phyloP scores from a whole-genome alignment of 2,888 invertebrate species.

The Drosophila neonasuta region DNA sequence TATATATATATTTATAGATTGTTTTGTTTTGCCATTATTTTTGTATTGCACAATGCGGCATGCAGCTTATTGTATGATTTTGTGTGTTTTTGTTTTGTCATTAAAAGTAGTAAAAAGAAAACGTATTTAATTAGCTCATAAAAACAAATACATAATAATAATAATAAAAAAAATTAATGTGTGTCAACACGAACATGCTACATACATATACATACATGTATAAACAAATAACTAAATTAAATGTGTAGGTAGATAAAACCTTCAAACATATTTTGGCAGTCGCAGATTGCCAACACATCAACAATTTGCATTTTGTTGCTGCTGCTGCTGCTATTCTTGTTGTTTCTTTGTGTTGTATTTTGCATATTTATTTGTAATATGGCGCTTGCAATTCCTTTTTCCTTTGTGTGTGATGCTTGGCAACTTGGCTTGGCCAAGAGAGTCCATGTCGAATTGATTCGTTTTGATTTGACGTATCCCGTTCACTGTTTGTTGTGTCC shows the following conservation, averaged over 20 bases:
- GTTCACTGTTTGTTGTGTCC: background rate
- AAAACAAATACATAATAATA: constrained; percentile 28
- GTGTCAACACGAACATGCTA: constrained; percentile 13
- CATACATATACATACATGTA: constrained; percentile 8
- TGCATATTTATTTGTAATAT: constrained; percentile 39
- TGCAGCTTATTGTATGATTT: constrained; percentile 7
- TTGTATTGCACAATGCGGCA: constrained; percentile 48
- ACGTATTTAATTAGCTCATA: constrained; percentile 42
- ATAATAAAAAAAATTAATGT: constrained; percentile 42
- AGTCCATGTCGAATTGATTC: constrained; percentile 25
- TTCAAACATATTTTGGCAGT: constrained; percentile 65
- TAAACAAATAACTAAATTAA: constrained; percentile 42
- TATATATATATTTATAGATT: constrained; percentile 6
- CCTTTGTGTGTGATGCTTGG: constrained; percentile 49
- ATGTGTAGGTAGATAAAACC: constrained; percentile 25
- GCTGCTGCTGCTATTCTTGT: constrained; percentile 21
- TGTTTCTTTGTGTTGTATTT: constrained; percentile 39
- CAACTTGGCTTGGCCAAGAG: constrained; percentile 60
- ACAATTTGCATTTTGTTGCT: constrained; percentile 20
- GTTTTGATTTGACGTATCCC: background rate
- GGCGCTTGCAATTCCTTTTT: constrained; percentile 22
- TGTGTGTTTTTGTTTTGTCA: constrained; percentile 3
- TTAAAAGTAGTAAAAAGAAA: constrained; percentile 20
- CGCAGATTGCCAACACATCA: constrained; percentile 44
- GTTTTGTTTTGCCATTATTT: constrained; percentile 1